phyloP scores from a whole-genome alignment of 2,797 vertebrate genomes.

The Kryptopterus vitreolus region DNA sequence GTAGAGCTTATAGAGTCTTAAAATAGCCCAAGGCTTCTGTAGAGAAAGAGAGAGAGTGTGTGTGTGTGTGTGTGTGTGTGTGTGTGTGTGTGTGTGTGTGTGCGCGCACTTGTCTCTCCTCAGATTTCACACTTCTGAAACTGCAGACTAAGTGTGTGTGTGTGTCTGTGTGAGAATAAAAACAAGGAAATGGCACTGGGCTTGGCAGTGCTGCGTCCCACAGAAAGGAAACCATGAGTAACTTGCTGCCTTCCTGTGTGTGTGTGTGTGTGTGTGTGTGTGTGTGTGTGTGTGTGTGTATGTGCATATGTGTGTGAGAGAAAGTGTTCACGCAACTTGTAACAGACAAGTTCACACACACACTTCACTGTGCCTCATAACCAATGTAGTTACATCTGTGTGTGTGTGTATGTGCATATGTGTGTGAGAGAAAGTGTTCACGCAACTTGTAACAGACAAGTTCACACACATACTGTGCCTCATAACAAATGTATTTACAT shows the following conservation, averaged over 20 bases:
- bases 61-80: not conserved
- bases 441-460: not conserved
- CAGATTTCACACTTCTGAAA: not conserved
- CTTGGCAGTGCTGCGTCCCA: conserved; percentile 14
- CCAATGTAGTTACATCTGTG: not conserved
- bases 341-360: too few relatives aligned
- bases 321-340: not conserved
- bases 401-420: not conserved
- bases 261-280: not conserved
- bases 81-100: not conserved
- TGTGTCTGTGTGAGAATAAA: not conserved
- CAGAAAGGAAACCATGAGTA: conserved; percentile 43
- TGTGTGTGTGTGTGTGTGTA: not conserved
- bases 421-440: not conserved
- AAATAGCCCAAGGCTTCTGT: conserved; percentile 23
- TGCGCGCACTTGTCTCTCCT: too few relatives aligned
- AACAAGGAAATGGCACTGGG: conserved; percentile 30
- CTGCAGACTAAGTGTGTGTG: not conserved
- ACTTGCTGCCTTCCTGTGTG: conserved; percentile 46
- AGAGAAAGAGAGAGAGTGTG: not conserved
- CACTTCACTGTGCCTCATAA: not conserved
- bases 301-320: too few relatives aligned
- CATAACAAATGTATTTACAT: not conserved
- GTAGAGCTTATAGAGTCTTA: conserved; percentile 22
- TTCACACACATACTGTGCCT: not conserved